Base-by-base conservation (phyloP, 2,888 invertebrate genomes). In the Amiota communis region DNA sequence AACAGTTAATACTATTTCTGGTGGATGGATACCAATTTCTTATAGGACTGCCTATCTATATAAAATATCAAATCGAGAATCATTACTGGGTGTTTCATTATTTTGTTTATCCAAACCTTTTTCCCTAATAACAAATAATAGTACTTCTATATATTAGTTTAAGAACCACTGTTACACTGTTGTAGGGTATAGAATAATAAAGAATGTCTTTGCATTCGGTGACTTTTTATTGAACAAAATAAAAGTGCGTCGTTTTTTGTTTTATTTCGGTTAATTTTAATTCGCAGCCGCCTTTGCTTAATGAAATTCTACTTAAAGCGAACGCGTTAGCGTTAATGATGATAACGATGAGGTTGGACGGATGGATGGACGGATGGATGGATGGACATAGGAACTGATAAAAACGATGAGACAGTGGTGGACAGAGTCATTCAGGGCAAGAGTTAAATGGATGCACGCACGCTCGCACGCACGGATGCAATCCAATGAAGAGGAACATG, bases 271-370 rank as follows among this genome's bases (percentile, higher is more conserved):
- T 23, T 48, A 36, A 68, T 68, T 68, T 68, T 51, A 51, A 51
- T 46, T 68, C 65, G 61, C 49, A 65, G 53, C 75, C 77, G 79
- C 76, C 76, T 36, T 36, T 80, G 82, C 81, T 81, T 87, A 87
- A 88, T 88, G 86, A 85, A 84, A 87, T 85, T 83, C 83, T 81
- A 74, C 75, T 78, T 78, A 75, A 81, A 80, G 81, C 68, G 78
- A 77, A 75, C 77, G 76, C 74, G 74, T 75, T 68, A 76, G 75
- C 81, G 79, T 80, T 85, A 84, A 84, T 84, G 82, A 80, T 78
- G 78, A 77, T 79, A 73, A 75, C 76, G 77, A 70, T 68, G 75
- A 13, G 20, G 4, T 15, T 20, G 8, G 59, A 68, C 51, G 8
- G 17, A 57, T 53, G 15, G 36, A 57, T 1, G 47, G n/a, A 61